phyloP scores from a whole-genome alignment of 2,888 invertebrate genomes.

The Camponotus fellah region DNA sequence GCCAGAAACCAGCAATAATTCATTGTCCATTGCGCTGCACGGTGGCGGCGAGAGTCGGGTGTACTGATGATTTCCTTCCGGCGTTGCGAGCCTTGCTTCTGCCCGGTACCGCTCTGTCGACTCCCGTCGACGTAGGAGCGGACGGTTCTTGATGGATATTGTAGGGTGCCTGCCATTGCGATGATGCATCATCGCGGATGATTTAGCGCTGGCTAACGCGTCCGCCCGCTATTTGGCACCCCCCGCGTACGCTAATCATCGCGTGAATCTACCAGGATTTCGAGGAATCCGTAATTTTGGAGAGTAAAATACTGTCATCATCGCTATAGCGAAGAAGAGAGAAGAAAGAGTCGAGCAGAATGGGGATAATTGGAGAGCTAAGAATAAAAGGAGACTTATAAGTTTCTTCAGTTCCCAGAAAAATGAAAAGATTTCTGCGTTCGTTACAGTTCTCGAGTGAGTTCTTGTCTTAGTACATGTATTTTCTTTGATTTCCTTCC shows the following conservation, averaged over 20 bases:
- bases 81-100: conserved; percentile 64
- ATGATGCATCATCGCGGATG: conserved; percentile 62
- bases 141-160: conserved; percentile 68
- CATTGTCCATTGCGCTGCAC: conserved; percentile 80
- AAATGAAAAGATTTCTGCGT: not conserved
- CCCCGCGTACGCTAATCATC: conserved; percentile 36
- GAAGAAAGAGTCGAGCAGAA: not conserved
- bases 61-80: conserved; percentile 83
- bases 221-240: conserved; percentile 45
- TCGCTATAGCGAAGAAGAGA: not conserved
- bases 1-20: conserved; percentile 80
- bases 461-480: not conserved
- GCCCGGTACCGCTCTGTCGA: conserved; percentile 56
- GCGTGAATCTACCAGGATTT: not conserved
- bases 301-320: not conserved
- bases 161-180: conserved; percentile 61
- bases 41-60: conserved; percentile 74
- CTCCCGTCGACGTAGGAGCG: conserved; percentile 55
- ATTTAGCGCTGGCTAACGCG: conserved; percentile 62
- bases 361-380: not conserved
- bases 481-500: not conserved
- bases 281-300: conserved; percentile 28
- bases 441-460: not conserved
- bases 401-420: not conserved
- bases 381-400: not conserved